Conservation (phyloP, 1,140 invertebrate species). For the Sitodiplosis mosellana region DNA sequence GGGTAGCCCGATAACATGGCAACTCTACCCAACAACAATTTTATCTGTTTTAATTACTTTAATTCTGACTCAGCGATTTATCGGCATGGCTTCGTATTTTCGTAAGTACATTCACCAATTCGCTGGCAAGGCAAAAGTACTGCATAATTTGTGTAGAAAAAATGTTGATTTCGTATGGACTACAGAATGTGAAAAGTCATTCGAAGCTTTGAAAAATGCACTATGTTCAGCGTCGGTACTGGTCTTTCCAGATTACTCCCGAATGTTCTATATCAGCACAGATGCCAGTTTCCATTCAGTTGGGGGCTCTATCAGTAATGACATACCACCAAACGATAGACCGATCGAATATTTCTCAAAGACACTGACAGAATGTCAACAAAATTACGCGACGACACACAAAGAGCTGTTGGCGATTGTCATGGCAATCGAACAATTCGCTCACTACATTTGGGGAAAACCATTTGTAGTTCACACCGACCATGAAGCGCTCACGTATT, state of each 20-base stretch:
- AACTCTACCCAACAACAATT: neutral
- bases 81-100: conserved; percentile 11
- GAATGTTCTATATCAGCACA: conserved; percentile 7
- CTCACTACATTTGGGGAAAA: conserved; percentile 26
- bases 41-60: neutral
- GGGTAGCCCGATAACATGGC: too few relatives aligned
- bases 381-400: conserved; percentile 14
- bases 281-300: conserved; percentile 7
- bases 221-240: conserved; percentile 17
- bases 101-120: conserved; percentile 12
- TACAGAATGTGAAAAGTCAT: conserved; percentile 8
- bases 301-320: conserved; percentile 9
- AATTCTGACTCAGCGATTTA: conserved; percentile 9
- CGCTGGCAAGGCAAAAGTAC: conserved; percentile 8
- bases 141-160: conserved; percentile 13
- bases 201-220: conserved; percentile 12
- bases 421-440: conserved; percentile 25
- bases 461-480: conserved; percentile 31
- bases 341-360: conserved; percentile 10
- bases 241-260: conserved; percentile 13
- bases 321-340: conserved; percentile 4
- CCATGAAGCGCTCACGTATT: conserved; percentile 28
- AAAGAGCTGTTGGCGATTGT: conserved; percentile 18
- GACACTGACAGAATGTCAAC: conserved; percentile 13
- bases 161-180: conserved; percentile 11